Percentiles rank a stretch among this genome's conserved stretches.
Conservation (phyloP, 2,113 vertebrate genomes). For the Lonchura striata region DNA sequence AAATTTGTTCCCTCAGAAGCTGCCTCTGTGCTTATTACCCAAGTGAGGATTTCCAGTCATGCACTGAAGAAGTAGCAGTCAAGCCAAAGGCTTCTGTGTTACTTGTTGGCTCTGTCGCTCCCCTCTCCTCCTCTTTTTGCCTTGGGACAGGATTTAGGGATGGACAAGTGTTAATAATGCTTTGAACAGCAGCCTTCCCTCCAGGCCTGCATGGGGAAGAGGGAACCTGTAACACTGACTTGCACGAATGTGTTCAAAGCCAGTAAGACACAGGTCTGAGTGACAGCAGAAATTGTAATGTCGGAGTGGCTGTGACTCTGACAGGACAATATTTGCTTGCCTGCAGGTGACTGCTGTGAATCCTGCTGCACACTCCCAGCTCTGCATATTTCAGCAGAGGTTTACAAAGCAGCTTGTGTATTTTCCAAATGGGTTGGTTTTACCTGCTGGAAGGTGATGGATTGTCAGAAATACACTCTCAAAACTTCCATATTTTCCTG, state of each 20-base stretch:
- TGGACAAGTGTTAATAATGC: fast-evolving
- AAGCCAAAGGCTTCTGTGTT: not conserved
- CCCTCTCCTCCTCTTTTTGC: not conserved
- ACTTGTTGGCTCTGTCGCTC: not conserved
- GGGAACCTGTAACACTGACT: not conserved
- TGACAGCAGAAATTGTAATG: not conserved
- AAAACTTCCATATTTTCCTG: not conserved
- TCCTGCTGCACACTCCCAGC: not conserved
- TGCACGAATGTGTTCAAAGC: not conserved
- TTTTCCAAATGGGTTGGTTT: not conserved
- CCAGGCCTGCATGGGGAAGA: not conserved
- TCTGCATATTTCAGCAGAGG: not conserved
- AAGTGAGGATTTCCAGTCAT: not conserved
- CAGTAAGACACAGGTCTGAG: not conserved
- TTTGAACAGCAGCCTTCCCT: not conserved
- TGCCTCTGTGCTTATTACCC: not conserved
- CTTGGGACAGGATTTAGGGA: not conserved
- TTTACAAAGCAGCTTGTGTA: not conserved
- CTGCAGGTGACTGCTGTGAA: not conserved
- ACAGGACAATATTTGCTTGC: not conserved
- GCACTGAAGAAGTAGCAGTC: not conserved
- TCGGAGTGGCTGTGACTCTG: not conserved
- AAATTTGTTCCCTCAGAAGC: not conserved
- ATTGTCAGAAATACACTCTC: not conserved
- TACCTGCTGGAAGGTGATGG: not conserved